Evolutionary conservation across 2,113 vertebrate genomes (phyloP).

Genomic region (Erythrolamprus reginae): DNA sequence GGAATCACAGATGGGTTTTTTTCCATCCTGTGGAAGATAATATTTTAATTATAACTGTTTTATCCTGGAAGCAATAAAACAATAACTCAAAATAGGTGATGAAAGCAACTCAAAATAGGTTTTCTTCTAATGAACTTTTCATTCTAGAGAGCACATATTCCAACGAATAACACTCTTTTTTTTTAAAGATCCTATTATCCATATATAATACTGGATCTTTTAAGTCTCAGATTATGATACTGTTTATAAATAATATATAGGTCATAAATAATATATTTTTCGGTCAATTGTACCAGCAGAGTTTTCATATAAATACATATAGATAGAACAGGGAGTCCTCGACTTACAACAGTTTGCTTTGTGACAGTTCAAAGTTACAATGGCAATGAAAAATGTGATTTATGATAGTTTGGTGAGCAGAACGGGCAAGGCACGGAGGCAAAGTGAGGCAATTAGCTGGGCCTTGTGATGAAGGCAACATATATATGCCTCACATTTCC

Average conservation of each 20-base stretch:
- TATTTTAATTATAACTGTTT: constrained; percentile 14
- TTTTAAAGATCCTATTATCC: constrained; percentile 12
- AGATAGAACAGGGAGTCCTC: background rate
- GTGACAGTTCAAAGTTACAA: background rate
- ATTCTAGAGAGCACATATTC: constrained; percentile 23
- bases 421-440: too few species aligned
- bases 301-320: background rate
- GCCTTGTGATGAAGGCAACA: too few species aligned
- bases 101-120: background rate
- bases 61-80: background rate
- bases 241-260: constrained; percentile 26
- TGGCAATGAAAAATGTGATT: background rate
- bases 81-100: background rate
- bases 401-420: background rate
- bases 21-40: background rate
- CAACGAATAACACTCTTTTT: background rate
- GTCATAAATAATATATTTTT: constrained; percentile 20
- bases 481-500: too few species aligned
- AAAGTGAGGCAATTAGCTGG: too few species aligned
- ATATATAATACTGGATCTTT: constrained; percentile 4
- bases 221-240: background rate
- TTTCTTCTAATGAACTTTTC: constrained; percentile 10
- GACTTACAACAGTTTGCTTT: background rate
- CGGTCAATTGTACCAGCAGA: constrained; percentile 25
- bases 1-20: background rate